Conservation (phyloP, 2,888 invertebrate genomes). For the Ypsolopha scabrella region DNA sequence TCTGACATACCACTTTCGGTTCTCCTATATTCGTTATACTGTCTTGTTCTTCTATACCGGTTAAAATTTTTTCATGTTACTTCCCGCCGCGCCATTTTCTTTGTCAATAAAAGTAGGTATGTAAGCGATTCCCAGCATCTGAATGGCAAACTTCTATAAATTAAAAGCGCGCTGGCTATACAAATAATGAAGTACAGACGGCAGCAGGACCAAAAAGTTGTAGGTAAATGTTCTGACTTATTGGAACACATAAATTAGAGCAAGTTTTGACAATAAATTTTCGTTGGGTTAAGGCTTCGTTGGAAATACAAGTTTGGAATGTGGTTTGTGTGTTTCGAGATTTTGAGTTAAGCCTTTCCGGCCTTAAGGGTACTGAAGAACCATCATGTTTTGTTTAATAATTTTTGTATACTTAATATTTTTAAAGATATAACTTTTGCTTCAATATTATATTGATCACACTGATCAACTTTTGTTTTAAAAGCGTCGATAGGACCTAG, state of each 20-base stretch:
- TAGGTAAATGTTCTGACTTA: constrained; percentile 44
- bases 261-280: constrained; percentile 58
- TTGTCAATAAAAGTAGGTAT: constrained; percentile 13
- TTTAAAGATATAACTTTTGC: too few relatives aligned
- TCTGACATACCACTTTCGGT: too few relatives aligned
- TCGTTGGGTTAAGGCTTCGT: constrained; percentile 16
- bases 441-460: too few relatives aligned
- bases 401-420: too few relatives aligned
- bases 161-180: constrained; percentile 39
- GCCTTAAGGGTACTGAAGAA: too few relatives aligned
- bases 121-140: constrained; percentile 17
- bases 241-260: constrained; percentile 57
- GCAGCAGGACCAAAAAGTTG: constrained; percentile 30
- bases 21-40: too few relatives aligned
- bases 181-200: constrained; percentile 49
- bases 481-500: background rate
- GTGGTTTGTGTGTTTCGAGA: background rate
- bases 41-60: too few relatives aligned
- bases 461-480: background rate
- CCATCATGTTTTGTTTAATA: too few relatives aligned
- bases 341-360: too few relatives aligned
- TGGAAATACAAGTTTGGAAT: background rate
- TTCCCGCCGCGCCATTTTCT: too few relatives aligned
- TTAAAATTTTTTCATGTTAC: too few relatives aligned
- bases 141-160: constrained; percentile 55